Conservation (phyloP, 1,140 invertebrate species). For the Penaeus indicus region DNA sequence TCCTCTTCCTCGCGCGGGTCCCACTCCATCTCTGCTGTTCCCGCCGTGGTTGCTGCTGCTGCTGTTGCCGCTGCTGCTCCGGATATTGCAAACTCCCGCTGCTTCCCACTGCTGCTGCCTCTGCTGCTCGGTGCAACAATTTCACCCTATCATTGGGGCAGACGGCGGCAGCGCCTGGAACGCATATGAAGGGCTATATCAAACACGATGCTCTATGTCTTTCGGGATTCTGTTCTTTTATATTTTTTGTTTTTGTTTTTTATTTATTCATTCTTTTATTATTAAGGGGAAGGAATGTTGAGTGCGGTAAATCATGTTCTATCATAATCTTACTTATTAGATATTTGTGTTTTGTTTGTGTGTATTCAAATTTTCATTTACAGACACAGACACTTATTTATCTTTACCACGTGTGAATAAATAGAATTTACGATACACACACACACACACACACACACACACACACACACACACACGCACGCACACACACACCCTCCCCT, state of each 20-base stretch:
- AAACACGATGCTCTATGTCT: neutral
- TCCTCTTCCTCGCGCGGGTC: slow-evolving; percentile 13
- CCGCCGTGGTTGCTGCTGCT: neutral
- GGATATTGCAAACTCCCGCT: neutral
- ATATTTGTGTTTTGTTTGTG: too few species aligned
- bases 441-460: too few species aligned
- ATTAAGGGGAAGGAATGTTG: too few species aligned
- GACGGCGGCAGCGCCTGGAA: neutral
- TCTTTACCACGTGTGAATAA: too few species aligned
- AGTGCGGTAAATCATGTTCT: too few species aligned
- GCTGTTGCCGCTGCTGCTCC: too few species aligned
- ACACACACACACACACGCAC: neutral
- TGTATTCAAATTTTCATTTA: too few species aligned
- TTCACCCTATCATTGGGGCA: slow-evolving; percentile 18
- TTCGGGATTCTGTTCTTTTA: neutral
- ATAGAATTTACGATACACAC: too few species aligned
- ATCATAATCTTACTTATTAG: too few species aligned
- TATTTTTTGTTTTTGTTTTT: neutral
- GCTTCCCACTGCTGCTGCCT: neutral
- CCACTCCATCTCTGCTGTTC: slow-evolving; percentile 31
- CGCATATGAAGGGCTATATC: neutral
- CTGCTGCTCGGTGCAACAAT: neutral
- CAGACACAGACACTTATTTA: too few species aligned
- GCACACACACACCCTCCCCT: neutral
- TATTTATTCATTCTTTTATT: too few species aligned